Percentiles rank a stretch among this genome's conserved stretches.
Evolutionary conservation across 2,113 vertebrate genomes (phyloP).

Genomic region (Acrocephalus kingi): DNA sequence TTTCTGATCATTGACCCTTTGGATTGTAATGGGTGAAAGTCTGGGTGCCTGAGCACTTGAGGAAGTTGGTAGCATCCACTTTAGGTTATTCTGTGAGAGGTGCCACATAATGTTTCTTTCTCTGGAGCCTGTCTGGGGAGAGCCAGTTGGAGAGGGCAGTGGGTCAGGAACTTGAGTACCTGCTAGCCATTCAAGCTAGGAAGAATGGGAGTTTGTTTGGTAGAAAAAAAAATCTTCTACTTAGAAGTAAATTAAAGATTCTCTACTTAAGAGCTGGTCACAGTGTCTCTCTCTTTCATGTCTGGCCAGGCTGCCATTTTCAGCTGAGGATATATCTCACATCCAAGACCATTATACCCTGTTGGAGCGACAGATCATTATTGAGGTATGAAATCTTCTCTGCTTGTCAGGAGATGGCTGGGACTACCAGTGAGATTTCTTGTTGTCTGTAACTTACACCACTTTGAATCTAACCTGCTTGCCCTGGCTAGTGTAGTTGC

Average conservation of each 20-base stretch:
- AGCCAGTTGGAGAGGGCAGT: neutral
- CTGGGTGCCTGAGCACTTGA: neutral
- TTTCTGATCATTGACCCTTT: neutral
- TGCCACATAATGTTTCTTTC: neutral
- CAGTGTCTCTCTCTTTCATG: neutral
- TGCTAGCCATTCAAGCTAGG: neutral
- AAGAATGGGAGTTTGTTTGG: neutral
- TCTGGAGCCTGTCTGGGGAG: neutral
- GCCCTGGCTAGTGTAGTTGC: neutral
- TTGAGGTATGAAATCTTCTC: conserved; percentile 81
- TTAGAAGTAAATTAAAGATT: neutral
- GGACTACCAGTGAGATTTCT: neutral
- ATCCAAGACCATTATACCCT: conserved; percentile 93
- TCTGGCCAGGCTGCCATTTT: conserved; percentile 85
- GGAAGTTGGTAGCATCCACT: neutral
- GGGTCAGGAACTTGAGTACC: neutral
- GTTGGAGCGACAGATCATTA: conserved; percentile 93
- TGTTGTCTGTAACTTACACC: neutral
- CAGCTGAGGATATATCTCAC: conserved; percentile 84
- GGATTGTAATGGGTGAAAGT: neutral
- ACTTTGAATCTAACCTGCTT: neutral
- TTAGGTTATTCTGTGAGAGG: neutral
- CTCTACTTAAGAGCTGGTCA: neutral
- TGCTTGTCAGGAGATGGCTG: neutral
- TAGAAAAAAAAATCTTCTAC: neutral